Percentiles rank a stretch among this genome's conserved stretches.
These are phyloP conservation scores for Ameiurus melas DNA, from an alignment of 2,113 vertebrate species.

Conservation along the genomic window DNA sequence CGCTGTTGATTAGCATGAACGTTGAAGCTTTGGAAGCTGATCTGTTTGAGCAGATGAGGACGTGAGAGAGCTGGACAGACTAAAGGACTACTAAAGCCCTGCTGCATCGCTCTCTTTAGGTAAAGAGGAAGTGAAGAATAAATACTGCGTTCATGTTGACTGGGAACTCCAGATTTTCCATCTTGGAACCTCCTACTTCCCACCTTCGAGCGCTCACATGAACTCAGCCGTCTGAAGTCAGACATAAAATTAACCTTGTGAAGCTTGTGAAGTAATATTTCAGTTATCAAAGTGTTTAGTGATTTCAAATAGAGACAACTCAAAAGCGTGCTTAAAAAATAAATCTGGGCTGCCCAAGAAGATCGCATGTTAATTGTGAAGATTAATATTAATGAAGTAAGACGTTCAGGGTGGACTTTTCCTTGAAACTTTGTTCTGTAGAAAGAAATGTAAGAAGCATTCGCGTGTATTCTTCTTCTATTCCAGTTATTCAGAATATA, in stretches of 20 bases:
- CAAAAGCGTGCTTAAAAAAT: neutral
- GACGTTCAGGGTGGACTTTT: neutral
- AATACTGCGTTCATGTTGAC: neutral
- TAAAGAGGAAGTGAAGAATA: neutral
- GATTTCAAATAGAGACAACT: too few species aligned
- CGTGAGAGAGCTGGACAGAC: neutral
- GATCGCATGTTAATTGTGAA: neutral
- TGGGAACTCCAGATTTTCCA: too few species aligned
- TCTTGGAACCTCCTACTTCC: neutral
- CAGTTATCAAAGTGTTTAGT: too few species aligned
- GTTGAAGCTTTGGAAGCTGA: neutral
- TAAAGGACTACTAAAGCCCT: neutral
- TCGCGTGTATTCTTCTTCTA: neutral
- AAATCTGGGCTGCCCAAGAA: neutral
- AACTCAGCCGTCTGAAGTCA: too few species aligned
- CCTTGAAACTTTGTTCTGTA: neutral
- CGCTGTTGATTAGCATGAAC: neutral
- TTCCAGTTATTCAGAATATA: neutral
- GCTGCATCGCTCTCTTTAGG: neutral
- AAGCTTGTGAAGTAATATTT: too few species aligned
- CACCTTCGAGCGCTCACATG: neutral
- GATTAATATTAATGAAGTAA: neutral
- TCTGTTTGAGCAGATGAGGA: neutral
- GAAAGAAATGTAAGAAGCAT: neutral
- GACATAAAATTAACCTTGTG: too few species aligned